phyloP scores from a whole-genome alignment of 2,797 vertebrate species.

The Scolopax rusticola region DNA sequence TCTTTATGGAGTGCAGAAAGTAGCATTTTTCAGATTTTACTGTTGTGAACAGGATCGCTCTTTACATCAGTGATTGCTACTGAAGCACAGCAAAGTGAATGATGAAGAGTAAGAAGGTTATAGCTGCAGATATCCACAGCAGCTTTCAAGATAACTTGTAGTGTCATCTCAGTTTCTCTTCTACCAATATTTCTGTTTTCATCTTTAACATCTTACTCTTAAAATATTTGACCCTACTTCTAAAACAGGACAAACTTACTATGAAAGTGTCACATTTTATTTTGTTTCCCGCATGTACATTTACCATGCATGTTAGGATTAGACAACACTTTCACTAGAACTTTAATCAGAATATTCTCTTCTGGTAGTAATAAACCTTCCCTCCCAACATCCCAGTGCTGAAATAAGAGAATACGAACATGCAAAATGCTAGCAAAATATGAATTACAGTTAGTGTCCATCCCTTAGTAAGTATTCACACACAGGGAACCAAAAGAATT shows the following conservation, averaged over 20 bases:
- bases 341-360: background rate
- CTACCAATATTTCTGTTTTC: background rate
- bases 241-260: background rate
- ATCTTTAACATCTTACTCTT: background rate
- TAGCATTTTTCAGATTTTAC: background rate
- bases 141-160: background rate
- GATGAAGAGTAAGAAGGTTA: background rate
- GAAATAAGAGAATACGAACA: conserved; percentile 54
- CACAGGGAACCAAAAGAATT: conserved; percentile 63
- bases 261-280: background rate
- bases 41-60: background rate
- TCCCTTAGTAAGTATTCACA: conserved; percentile 68
- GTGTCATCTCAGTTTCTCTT: background rate
- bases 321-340: conserved; percentile 44
- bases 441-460: conserved; percentile 55
- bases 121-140: background rate
- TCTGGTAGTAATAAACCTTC: background rate
- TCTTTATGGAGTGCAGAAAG: background rate
- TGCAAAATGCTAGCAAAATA: conserved; percentile 66
- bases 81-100: background rate
- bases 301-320: conserved; percentile 74
- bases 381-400: conserved; percentile 27
- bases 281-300: conserved; percentile 12
- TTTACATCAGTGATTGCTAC: background rate
- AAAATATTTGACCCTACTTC: background rate